A percentile compares a stretch with the other conserved stretches of the same genome.
These are phyloP conservation scores for Beroe ovata DNA, from an alignment of 37 sponge, comb jelly and placozoan species.

Conservation along the genomic window DNA sequence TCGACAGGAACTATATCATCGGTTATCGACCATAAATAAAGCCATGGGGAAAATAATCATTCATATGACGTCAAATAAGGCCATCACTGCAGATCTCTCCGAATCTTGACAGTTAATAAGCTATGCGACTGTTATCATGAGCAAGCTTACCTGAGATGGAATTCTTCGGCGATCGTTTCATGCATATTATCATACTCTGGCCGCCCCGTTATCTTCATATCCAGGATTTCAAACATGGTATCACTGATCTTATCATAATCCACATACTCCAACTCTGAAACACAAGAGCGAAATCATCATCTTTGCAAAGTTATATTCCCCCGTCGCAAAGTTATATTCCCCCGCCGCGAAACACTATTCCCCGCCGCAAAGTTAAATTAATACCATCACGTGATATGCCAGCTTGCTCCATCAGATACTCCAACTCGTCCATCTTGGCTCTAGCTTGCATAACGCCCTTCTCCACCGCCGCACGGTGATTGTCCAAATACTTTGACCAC, in stretches of 20 bases:
- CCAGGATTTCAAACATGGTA: constrained; percentile 39
- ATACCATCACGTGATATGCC: constrained; percentile 4
- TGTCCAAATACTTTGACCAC: not conserved
- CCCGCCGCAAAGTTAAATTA: too few species aligned
- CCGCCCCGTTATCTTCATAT: not conserved
- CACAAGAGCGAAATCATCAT: too few species aligned
- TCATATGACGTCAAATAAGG: too few species aligned
- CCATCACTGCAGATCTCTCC: too few species aligned
- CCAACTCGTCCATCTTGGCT: constrained; percentile 28
- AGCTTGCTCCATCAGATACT: not conserved
- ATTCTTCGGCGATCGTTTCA: not conserved
- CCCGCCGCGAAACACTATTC: too few species aligned
- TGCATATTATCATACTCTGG: not conserved
- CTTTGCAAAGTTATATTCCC: too few species aligned
- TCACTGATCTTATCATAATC: not conserved
- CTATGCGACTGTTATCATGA: too few species aligned
- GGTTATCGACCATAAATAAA: not conserved
- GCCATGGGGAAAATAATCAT: too few species aligned
- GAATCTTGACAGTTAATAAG: too few species aligned
- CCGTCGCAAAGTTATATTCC: too few species aligned
- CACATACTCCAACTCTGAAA: constrained; percentile 43
- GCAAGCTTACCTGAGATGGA: too few species aligned
- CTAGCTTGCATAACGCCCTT: not conserved
- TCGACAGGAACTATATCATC: too few species aligned
- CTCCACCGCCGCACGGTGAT: not conserved